A percentile compares a stretch with the other conserved stretches of the same genome.
These are phyloP conservation scores for Dexiosoma caninum DNA, from an alignment of 2,888 invertebrate species.

Conservation along the genomic window DNA sequence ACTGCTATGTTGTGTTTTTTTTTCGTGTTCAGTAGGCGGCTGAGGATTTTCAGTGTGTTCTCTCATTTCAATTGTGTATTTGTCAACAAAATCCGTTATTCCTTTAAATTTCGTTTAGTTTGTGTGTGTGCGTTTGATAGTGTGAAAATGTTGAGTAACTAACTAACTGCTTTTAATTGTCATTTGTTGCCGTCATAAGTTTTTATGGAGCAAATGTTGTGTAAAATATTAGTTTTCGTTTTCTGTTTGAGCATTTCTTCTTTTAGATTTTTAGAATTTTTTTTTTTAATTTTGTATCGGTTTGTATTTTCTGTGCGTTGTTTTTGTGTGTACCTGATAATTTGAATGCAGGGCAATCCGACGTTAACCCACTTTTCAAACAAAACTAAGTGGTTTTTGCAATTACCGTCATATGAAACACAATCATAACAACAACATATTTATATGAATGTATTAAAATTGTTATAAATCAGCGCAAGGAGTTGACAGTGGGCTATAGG, in stretches of 20 bases:
- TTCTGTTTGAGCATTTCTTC: not conserved
- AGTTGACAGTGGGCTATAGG: not conserved
- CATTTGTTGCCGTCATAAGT: conserved; percentile 27
- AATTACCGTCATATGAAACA: conserved; percentile 34
- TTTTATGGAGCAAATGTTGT: conserved; percentile 39
- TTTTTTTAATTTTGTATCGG: not conserved
- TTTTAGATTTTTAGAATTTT: not conserved
- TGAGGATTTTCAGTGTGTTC: not conserved
- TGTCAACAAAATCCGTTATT: conserved; percentile 41
- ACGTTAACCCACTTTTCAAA: conserved; percentile 56
- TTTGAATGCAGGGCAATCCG: conserved; percentile 43
- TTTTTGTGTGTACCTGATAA: conserved; percentile 19
- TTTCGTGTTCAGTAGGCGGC: not conserved
- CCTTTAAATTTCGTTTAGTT: conserved; percentile 37
- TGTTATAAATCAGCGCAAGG: not conserved
- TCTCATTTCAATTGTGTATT: not conserved
- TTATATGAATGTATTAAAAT: conserved; percentile 3
- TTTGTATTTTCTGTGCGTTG: not conserved
- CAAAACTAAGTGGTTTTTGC: conserved; percentile 48
- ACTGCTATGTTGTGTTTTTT: not conserved
- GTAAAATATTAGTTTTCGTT: conserved; percentile 47
- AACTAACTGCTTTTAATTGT: conserved; percentile 34
- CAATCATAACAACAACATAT: conserved; percentile 13
- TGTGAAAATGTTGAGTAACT: not conserved
- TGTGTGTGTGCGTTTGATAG: not conserved